Evolutionary conservation across 2,113 vertebrate genomes (phyloP).

Genomic region (Tupaia chinensis): DNA sequence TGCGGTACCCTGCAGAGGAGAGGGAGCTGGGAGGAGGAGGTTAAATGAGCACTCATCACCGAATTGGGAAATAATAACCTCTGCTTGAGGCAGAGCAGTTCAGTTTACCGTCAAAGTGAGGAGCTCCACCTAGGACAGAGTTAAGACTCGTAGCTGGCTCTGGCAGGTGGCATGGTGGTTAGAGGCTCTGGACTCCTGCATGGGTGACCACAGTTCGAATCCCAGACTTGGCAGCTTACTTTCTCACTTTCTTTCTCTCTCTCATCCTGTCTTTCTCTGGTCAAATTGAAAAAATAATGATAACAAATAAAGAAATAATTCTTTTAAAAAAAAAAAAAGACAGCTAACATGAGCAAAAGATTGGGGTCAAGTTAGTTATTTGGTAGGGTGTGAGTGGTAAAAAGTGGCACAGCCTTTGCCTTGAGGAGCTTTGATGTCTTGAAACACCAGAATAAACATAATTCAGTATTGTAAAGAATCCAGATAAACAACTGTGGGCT

Average conservation of each 20-base stretch:
- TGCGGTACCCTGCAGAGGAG: neutral
- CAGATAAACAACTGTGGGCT: neutral
- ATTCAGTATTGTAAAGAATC: neutral
- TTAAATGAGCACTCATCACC: neutral
- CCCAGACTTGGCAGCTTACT: too few species aligned
- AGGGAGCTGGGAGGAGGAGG: neutral
- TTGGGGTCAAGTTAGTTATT: neutral
- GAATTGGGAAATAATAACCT: neutral
- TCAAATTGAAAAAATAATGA: too few species aligned
- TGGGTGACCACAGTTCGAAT: too few species aligned
- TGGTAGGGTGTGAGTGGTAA: neutral
- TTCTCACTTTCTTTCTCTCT: too few species aligned
- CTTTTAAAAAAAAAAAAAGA: too few species aligned
- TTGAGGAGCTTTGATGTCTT: neutral
- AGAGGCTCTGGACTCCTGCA: too few species aligned
- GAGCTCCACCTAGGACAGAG: neutral
- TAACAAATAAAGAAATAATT: too few species aligned
- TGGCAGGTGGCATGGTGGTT: too few species aligned
- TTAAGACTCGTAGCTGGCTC: neutral
- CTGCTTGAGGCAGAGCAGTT: neutral
- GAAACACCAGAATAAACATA: constrained; percentile 22
- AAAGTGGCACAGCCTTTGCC: neutral
- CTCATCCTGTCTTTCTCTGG: too few species aligned
- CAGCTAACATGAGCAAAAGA: neutral
- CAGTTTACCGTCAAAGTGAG: neutral